These are phyloP conservation scores for Pomacea maculata DNA, from an alignment of 1,140 invertebrate species.

Conservation along the genomic window DNA sequence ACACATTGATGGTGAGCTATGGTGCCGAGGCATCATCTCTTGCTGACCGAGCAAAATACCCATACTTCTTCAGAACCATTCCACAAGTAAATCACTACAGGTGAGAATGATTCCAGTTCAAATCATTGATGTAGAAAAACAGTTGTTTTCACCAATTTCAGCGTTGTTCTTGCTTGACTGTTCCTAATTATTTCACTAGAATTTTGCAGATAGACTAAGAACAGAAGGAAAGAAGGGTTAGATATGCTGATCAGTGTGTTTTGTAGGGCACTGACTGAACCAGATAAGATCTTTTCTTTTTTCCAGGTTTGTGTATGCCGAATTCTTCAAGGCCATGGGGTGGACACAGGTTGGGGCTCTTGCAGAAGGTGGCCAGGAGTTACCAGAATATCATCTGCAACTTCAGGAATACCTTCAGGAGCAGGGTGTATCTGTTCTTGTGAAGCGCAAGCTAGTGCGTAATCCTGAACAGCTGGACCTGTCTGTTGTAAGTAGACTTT, in stretches of 20 bases:
- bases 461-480: conserved; percentile 42
- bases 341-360: conserved; percentile 80
- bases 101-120: conserved; percentile 57
- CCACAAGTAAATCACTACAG: conserved; percentile 81
- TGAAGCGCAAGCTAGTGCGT: conserved; percentile 74
- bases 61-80: conserved; percentile 85
- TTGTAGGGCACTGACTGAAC: background rate
- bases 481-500: conserved; percentile 35
- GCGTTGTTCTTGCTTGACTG: too few species aligned
- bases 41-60: conserved; percentile 77
- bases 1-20: conserved; percentile 82
- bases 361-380: conserved; percentile 83
- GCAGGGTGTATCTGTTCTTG: conserved; percentile 74
- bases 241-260: background rate
- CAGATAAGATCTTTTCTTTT: background rate
- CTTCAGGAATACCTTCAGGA: conserved; percentile 71
- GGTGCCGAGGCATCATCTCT: conserved; percentile 81
- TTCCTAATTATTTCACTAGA: too few species aligned
- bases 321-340: conserved; percentile 73
- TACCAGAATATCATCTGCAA: conserved; percentile 80
- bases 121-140: background rate
- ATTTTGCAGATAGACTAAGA: background rate
- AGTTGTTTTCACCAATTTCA: background rate
- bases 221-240: background rate
- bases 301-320: conserved; percentile 74